Base-by-base conservation (phyloP, 2,797 vertebrate genomes). In the Leptodactylus fallax region DNA sequence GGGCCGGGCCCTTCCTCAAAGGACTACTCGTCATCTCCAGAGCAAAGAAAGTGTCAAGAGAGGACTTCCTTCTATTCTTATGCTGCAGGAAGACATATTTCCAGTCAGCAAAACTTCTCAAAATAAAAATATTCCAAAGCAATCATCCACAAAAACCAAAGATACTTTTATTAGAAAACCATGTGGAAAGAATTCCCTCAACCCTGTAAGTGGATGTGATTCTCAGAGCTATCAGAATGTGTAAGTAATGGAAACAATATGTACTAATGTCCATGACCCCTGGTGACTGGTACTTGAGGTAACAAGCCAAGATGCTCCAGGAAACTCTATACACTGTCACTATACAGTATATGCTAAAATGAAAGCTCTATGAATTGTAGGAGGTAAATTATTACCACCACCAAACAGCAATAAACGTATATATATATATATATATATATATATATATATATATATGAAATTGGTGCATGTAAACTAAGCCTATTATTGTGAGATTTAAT, bases 21-120 rank as follows among this genome's bases (percentile, higher is more conserved):
- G 81, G 55, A 65, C 5, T 23, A 74, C 76, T 83, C 85, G 55
- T 17, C 83, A 74, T 88, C 74, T 79, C 61, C 25, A 79, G 53
- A 79, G 23, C 19, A 65, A 88, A 55, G 87, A 88, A 85, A 85
- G 87, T 88, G 87, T 85, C 87, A 88, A 80, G 82, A 85, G 74
- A 88, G 87, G 27, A 79, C 65, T 88, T 88, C 87, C 87, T 88
- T 56, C 87, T 74, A 88, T 88, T 88, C 76, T 84, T 84, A 79
- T 88, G 53, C 16, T 13, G 7, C 74, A 88, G 87, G 81, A 88
- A 88, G 58, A 65, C 55, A 79, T 71, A 27, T 55, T 88, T 88
- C 53, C 87, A 88, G 65, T 85, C 87, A 88, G 76, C 87, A 88
- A 76, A 87, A 74, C 53, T 69, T 79, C 76, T 84, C 19, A 88